Percentiles rank a stretch among this genome's conserved stretches.
These are phyloP conservation scores for Ennomos fuscantarius DNA, from an alignment of 2,888 invertebrate species.

Conservation along the genomic window DNA sequence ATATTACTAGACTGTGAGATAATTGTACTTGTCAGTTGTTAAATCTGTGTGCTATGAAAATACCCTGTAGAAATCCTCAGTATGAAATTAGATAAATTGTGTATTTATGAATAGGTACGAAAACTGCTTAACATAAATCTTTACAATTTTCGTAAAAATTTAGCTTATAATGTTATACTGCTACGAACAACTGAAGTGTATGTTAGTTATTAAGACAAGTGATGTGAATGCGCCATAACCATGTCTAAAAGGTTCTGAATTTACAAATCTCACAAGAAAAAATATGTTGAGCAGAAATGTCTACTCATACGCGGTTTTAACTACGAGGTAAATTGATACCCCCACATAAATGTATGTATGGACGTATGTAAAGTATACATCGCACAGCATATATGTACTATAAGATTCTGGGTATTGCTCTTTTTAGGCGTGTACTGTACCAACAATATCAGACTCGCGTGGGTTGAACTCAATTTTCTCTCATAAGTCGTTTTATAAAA, in stretches of 20 bases:
- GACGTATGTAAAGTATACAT: too few relatives aligned
- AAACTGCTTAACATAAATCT: background rate
- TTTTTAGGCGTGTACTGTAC: background rate
- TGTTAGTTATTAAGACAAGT: slow-evolving; percentile 5
- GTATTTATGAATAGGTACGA: too few relatives aligned
- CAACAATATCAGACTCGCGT: slow-evolving; percentile 14
- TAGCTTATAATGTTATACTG: slow-evolving; percentile 7
- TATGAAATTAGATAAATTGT: too few relatives aligned
- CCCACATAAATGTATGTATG: too few relatives aligned
- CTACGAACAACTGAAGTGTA: too few relatives aligned
- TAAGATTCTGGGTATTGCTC: too few relatives aligned
- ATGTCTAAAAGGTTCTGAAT: too few relatives aligned
- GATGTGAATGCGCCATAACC: slow-evolving; percentile 7
- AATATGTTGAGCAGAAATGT: slow-evolving; percentile 4
- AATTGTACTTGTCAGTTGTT: too few relatives aligned
- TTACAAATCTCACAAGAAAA: background rate
- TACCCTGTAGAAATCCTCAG: too few relatives aligned
- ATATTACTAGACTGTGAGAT: too few relatives aligned
- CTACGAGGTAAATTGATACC: slow-evolving; percentile 5
- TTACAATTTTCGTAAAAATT: slow-evolving; percentile 8
- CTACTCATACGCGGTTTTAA: slow-evolving; percentile 8
- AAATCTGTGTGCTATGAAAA: too few relatives aligned
- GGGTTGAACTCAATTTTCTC: slow-evolving; percentile 30
- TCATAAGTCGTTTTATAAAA: slow-evolving; percentile 27
- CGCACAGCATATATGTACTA: too few relatives aligned